Base-by-base conservation (phyloP, 1,140 invertebrate species). In the Grapholita molesta region DNA sequence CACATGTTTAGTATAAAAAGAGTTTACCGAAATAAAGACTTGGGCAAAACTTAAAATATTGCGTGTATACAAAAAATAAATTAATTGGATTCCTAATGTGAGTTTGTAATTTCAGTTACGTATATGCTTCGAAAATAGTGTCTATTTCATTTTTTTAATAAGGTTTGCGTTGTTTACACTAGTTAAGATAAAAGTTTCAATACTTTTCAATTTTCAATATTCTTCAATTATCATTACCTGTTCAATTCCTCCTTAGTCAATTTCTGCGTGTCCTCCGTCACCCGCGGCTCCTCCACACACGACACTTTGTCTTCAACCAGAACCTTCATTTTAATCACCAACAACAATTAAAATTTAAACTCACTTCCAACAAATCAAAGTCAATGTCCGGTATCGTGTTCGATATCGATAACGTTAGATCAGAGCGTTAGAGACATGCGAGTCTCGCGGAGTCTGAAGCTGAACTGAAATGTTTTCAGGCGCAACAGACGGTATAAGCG, bases 201-300 rank as follows among this genome's bases (percentile, higher is more conserved):
- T 4, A 38, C 35, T 38, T n/a, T 38, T 38, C n/a, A 6, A 15
- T 0, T 38, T 38, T 3, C 30, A 64, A 33, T 6, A 57, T n/a
- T n/a, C n/a, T n/a, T n/a, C n/a, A n/a, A n/a, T n/a, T n/a, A n/a
- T n/a, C n/a, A 21, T 48, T 69, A 91, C 89, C 85, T 91, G 76
- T 91, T 91, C 28, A 91, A 80, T 78, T 91, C 89, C 71, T 91
- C 87, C 64, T 86, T 91, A 33, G 81, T 84, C 30, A 80, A 70
- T 70, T 85, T 89, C 33, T 72, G 67, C 12, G 79, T 69, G 23
- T 80, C 80, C 64, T 71, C 73, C 35, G 80, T 80, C 12, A 90
- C 85, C 15, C 81, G 81, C 4, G 87, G 86, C 64, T 89, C 84
- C 35, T 76, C 77, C 55, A 88, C 87, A 81, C 78, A 79, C 15